Percentiles rank a stretch among this genome's conserved stretches.
These are phyloP conservation scores for Geococcyx californianus DNA, from an alignment of 2,113 vertebrate species.

Conservation along the genomic window DNA sequence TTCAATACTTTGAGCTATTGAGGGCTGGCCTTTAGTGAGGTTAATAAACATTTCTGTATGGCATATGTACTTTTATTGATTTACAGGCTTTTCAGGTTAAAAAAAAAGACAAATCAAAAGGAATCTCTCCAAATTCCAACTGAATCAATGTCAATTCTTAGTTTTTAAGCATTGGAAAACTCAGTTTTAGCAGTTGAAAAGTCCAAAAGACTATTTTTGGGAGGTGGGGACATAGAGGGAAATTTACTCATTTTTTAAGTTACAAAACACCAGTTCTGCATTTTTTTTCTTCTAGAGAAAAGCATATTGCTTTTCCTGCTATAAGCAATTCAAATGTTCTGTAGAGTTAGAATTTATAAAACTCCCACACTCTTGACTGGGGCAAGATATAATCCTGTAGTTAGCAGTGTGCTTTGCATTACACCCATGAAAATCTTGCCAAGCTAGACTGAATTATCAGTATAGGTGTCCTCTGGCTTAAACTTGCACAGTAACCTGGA, in stretches of 20 bases:
- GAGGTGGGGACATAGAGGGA: accelerated
- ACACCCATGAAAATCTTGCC: background rate
- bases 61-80: background rate
- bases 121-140: background rate
- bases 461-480: background rate
- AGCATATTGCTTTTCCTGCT: background rate
- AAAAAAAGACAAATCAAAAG: background rate
- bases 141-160: background rate
- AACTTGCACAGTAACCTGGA: background rate
- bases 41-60: background rate
- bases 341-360: background rate
- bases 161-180: background rate
- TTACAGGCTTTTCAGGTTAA: background rate
- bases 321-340: background rate
- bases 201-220: background rate
- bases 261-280: no score
- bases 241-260: background rate
- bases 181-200: background rate
- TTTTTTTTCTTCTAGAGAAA: background rate
- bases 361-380: background rate
- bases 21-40: background rate
- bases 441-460: background rate
- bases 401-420: background rate
- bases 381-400: background rate
- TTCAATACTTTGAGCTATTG: background rate